Base-by-base conservation (phyloP, 1,140 invertebrate species). In the Bombus huntii region DNA sequence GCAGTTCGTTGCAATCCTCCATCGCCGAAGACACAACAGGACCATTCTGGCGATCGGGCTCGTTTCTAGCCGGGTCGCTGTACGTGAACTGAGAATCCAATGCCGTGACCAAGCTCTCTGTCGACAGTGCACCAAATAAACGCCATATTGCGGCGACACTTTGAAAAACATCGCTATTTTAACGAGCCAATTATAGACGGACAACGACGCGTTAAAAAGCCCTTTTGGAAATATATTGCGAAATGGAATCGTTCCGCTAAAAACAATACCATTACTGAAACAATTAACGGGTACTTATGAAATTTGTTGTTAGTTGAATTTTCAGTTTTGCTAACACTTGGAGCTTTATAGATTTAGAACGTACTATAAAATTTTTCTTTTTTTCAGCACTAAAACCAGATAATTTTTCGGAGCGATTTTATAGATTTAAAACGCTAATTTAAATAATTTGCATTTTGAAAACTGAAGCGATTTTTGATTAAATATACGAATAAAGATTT, bases 1-100 rank as follows among this genome's bases (percentile, higher is more conserved):
- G 84, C 62, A 95, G 88, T 85, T 95, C 94, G 83, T 93, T 94
- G 86, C 92, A 94, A 44, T 95, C 93, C 75, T 94, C 93, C 47
- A 86, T 86, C 57, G 91, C 88, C 12, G 92, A 77, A 57, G 83
- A 53, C 44, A 84, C 81, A 34, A 72, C 79, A 37, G 78, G 37
- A 13, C 78, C 85, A 42, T 87, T 87, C 68, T 90, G 85, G 34
- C 85, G 87, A 71, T 86, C 80, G 8, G 53, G 44, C 34, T 91
- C 88, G 68, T 84, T 79, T 66, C 82, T 71, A 42, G 66, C 37
- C 15, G 73, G 31, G 47, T 83, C 85, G 31, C 71, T 62, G 28
- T 87, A 88, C 42, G 83, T 88, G 66, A 90, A 88, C 57, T 91
- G 90, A 28, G 88, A 85, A 73, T 92, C 90, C 80, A 92, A 74